These are phyloP conservation scores for Heliconius hortense DNA, from an alignment of 2,888 invertebrate genomes.

Conservation along the genomic window DNA sequence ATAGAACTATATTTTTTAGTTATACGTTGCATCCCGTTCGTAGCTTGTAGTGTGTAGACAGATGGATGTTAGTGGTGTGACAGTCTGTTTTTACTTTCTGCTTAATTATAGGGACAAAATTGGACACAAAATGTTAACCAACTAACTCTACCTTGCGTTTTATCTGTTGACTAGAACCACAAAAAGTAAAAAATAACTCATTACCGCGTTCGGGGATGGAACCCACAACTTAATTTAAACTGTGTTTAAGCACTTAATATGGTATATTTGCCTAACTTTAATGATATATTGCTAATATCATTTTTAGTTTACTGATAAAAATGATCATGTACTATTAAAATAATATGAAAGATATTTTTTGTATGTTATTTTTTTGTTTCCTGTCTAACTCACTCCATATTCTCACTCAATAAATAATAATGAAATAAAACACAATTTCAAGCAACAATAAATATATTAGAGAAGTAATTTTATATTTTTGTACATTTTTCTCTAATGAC, in stretches of 20 bases:
- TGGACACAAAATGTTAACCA: too few relatives aligned
- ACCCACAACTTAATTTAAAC: too few relatives aligned
- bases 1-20: too few relatives aligned
- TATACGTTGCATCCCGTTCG: too few relatives aligned
- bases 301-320: not conserved
- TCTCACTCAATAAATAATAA: not conserved
- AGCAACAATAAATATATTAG: not conserved
- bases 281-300: not conserved
- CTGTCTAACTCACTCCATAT: not conserved
- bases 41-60: too few relatives aligned
- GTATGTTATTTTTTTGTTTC: not conserved
- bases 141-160: too few relatives aligned
- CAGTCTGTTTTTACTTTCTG: too few relatives aligned
- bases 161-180: too few relatives aligned
- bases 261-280: not conserved
- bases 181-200: too few relatives aligned
- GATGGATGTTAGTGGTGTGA: too few relatives aligned
- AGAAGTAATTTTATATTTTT: not conserved
- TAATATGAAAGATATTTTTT: not conserved
- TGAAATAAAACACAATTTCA: not conserved
- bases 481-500: conserved; percentile 14
- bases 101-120: too few relatives aligned
- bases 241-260: not conserved
- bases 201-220: too few relatives aligned
- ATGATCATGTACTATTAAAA: not conserved